Evolutionary conservation across 1,140 invertebrate species (phyloP).

Genomic region (Orussus abietinus): DNA sequence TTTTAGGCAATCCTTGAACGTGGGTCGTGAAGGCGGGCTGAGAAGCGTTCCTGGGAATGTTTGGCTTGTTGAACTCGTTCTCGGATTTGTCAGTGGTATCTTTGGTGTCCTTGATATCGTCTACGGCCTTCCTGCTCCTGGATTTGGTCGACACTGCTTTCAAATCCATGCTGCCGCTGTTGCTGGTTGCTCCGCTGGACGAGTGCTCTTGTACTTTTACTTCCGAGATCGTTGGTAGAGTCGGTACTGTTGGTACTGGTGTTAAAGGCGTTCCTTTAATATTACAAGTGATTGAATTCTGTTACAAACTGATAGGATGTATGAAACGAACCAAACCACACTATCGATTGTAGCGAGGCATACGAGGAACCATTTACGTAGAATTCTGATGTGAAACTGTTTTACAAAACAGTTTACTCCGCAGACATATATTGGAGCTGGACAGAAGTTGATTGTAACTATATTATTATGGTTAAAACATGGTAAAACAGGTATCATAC

Average conservation of each 20-base stretch:
- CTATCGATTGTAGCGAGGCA: too few species aligned
- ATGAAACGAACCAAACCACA: too few species aligned
- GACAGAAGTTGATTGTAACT: too few species aligned
- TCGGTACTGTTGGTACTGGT: constrained; percentile 74
- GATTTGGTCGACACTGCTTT: constrained; percentile 40
- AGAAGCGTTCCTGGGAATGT: constrained; percentile 75
- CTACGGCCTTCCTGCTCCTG: constrained; percentile 40
- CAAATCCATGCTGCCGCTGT: constrained; percentile 49
- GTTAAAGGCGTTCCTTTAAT: constrained; percentile 62
- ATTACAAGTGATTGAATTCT: constrained; percentile 40
- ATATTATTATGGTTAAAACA: too few species aligned
- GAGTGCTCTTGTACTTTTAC: constrained; percentile 68
- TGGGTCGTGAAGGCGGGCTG: constrained; percentile 81
- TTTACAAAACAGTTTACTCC: too few species aligned
- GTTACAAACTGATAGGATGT: too few species aligned
- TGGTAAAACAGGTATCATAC: too few species aligned
- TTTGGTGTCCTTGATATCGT: constrained; percentile 46
- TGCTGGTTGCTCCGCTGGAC: constrained; percentile 53
- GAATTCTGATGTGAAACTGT: too few species aligned
- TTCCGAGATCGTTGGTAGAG: constrained; percentile 83
- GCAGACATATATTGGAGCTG: too few species aligned
- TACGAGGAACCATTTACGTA: too few species aligned
- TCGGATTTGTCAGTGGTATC: constrained; percentile 37
- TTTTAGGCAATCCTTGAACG: constrained; percentile 76
- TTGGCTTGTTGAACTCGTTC: constrained; percentile 49